Percentiles rank a stretch among this genome's conserved stretches.
Conservation (phyloP, 2,888 invertebrate species). For the Elysia crispata region DNA sequence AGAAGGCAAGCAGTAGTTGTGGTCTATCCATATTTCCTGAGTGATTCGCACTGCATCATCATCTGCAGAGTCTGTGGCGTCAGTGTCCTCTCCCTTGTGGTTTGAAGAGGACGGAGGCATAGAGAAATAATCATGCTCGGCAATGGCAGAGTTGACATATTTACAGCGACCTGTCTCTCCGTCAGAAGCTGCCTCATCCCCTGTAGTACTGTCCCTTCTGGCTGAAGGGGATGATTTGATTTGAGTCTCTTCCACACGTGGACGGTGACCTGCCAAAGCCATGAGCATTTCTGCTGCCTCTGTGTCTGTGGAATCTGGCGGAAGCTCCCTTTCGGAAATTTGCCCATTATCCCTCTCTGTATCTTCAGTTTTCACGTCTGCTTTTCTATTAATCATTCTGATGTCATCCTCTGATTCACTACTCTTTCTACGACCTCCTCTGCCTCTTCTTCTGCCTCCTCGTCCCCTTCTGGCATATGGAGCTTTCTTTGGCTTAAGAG, state of each 20-base stretch:
- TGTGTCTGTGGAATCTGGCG: constrained; percentile 45
- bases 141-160: constrained; percentile 57
- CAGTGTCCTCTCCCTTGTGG: constrained; percentile 50
- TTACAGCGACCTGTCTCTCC: constrained; percentile 49
- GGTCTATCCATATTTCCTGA: constrained; percentile 69
- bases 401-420: constrained; percentile 47
- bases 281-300: constrained; percentile 48
- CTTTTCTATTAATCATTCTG: constrained; percentile 35
- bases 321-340: constrained; percentile 25
- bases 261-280: constrained; percentile 38
- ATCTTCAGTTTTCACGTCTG: constrained; percentile 54
- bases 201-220: not conserved
- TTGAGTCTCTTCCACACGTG: not conserved
- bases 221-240: not conserved
- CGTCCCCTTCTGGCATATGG: constrained; percentile 1
- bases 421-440: constrained; percentile 29
- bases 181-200: constrained; percentile 39
- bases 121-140: constrained; percentile 75
- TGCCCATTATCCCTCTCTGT: constrained; percentile 40
- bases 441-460: constrained; percentile 14
- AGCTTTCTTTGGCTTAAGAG: constrained; percentile 13
- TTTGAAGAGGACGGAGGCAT: constrained; percentile 52
- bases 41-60: constrained; percentile 61
- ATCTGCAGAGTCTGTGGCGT: constrained; percentile 72
- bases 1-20: constrained; percentile 69